A percentile compares a stretch with the other conserved stretches of the same genome.
phyloP scores from a whole-genome alignment of 2,797 vertebrate genomes.

The Betta splendens region DNA sequence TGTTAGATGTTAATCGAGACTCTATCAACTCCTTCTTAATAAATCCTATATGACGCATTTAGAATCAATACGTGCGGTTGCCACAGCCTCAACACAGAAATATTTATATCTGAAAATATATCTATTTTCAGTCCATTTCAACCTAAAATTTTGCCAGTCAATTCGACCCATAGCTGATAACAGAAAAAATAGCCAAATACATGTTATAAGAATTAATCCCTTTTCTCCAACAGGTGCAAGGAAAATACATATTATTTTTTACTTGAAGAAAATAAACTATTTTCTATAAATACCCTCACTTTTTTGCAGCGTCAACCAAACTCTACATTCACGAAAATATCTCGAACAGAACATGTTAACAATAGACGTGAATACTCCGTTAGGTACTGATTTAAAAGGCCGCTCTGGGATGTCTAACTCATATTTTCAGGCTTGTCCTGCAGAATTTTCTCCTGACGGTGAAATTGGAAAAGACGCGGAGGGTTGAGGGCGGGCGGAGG shows the following conservation, averaged over 20 bases:
- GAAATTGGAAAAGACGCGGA: constrained; percentile 56
- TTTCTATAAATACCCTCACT: background rate
- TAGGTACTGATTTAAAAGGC: constrained; percentile 1
- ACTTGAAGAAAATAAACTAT: too few species aligned
- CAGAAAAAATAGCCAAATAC: background rate
- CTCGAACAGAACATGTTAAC: background rate
- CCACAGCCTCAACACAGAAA: background rate
- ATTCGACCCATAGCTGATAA: constrained; percentile 13
- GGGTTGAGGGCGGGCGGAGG: constrained; percentile 14
- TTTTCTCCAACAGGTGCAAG: background rate
- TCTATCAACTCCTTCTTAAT: constrained; percentile 1
- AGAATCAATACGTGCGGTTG: constrained; percentile 27
- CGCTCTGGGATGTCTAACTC: constrained; percentile 7
- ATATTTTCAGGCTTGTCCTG: constrained; percentile 28
- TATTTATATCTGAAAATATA: too few species aligned
- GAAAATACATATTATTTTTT: background rate
- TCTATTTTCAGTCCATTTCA: constrained; percentile 8
- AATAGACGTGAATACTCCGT: background rate
- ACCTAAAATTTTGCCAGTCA: too few species aligned
- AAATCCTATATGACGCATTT: constrained; percentile 8
- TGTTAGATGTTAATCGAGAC: background rate
- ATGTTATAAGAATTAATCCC: background rate
- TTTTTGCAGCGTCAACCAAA: too few species aligned
- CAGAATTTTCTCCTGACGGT: constrained; percentile 11
- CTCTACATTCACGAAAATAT: background rate